Conservation (phyloP, 53 echinoderm and acorn worm genomes). For the Arbacia lixula region DNA sequence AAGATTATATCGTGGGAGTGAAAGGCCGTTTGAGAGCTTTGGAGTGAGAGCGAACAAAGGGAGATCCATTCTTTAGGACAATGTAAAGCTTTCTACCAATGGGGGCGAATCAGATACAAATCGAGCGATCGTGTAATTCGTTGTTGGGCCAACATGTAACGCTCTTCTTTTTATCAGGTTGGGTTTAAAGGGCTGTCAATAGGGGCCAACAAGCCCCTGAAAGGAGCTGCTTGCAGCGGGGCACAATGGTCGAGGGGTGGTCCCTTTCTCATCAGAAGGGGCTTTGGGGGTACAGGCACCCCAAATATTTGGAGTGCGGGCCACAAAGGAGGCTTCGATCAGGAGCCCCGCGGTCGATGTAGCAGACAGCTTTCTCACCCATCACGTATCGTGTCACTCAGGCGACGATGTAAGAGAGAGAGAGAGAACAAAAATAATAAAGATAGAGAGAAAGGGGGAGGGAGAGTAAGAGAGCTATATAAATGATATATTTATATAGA, state of each 20-base stretch:
- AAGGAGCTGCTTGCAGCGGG: neutral
- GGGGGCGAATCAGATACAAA: conserved; percentile 1
- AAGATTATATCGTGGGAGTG: conserved; percentile 14
- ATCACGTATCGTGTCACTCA: neutral
- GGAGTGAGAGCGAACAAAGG: conserved; percentile 10
- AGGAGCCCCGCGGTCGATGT: conserved; percentile 13
- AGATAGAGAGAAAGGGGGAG: neutral
- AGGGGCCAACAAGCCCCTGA: neutral
- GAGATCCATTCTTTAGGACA: conserved; percentile 3
- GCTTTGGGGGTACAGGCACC: conserved; percentile 14
- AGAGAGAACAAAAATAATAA: neutral
- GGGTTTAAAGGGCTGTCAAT: conserved; percentile 4
- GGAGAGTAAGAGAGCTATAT: neutral
- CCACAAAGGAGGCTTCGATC: conserved; percentile 9
- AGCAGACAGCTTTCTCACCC: neutral
- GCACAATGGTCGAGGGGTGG: conserved; percentile 43
- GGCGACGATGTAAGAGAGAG: neutral
- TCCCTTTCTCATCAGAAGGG: conserved; percentile 10
- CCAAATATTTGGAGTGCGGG: conserved; percentile 34
- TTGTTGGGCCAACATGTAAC: conserved; percentile 47
- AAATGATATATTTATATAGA: neutral
- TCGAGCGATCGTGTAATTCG: conserved; percentile 13
- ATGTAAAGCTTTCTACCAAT: conserved; percentile 19
- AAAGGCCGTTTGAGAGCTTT: neutral
- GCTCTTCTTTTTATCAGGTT: conserved; percentile 13